These are phyloP conservation scores for Drosophila mojavensis DNA, from an alignment of 1,140 invertebrate species.

Conservation along the genomic window DNA sequence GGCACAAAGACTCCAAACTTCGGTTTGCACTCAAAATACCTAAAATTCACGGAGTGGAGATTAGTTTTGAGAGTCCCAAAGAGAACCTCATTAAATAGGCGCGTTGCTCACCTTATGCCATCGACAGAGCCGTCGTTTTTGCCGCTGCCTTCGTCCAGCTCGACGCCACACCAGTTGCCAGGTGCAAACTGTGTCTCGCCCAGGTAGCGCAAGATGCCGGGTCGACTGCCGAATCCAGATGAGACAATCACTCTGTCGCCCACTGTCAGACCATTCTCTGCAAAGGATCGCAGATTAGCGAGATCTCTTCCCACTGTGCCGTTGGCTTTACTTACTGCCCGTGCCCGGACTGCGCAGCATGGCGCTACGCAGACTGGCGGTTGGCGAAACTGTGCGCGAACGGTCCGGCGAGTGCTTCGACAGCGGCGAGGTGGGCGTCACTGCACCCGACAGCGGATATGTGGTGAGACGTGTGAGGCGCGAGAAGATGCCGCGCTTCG, in stretches of 20 bases:
- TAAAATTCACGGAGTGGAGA: constrained; percentile 82
- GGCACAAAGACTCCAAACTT: constrained; percentile 97
- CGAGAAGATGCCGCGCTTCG: constrained; percentile 97
- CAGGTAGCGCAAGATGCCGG: constrained; percentile 93
- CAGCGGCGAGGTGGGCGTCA: constrained; percentile 74
- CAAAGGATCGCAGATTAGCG: not conserved
- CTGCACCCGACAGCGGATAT: constrained; percentile 86
- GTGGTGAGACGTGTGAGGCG: constrained; percentile 94
- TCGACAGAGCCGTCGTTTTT: constrained; percentile 98
- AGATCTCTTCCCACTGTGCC: not conserved
- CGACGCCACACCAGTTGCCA: constrained; percentile 97
- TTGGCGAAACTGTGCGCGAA: constrained; percentile 84
- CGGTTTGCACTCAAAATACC: constrained; percentile 96
- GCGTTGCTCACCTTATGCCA: constrained; percentile 88
- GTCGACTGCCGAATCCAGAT: constrained; percentile 92
- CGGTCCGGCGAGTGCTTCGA: constrained; percentile 76
- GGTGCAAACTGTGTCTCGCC: constrained; percentile 94
- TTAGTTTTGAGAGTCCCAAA: not conserved
- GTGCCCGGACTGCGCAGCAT: constrained; percentile 83
- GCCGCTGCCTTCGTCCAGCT: constrained; percentile 95
- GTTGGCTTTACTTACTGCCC: constrained; percentile 70
- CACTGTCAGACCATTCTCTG: constrained; percentile 86
- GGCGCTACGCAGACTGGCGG: constrained; percentile 84
- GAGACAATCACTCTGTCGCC: constrained; percentile 97
- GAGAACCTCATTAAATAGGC: not conserved